Evolutionary conservation across 2,888 invertebrate species (phyloP).

Genomic region (Drosophila mercatorum): DNA sequence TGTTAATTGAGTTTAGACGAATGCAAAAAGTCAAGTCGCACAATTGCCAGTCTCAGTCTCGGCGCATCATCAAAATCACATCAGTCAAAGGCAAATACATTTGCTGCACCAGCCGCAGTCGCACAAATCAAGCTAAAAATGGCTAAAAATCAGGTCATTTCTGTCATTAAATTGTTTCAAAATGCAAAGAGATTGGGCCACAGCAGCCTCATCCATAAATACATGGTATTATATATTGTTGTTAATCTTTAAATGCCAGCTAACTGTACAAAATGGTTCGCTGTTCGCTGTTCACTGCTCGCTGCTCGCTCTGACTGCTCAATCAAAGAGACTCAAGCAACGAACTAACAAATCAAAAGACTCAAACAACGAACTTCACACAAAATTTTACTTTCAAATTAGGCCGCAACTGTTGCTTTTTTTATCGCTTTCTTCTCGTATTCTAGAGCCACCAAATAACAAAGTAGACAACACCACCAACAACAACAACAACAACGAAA

Average conservation of each 20-base stretch:
- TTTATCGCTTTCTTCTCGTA: constrained; percentile 77
- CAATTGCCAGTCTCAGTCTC: constrained; percentile 48
- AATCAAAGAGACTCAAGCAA: constrained; percentile 45
- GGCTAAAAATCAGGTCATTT: constrained; percentile 64
- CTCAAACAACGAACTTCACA: constrained; percentile 52
- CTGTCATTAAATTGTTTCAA: constrained; percentile 72
- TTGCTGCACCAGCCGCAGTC: constrained; percentile 39
- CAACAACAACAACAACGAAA: neutral
- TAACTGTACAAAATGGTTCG: constrained; percentile 61
- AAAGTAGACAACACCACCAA: neutral
- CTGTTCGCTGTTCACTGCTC: neutral
- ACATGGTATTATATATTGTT: constrained; percentile 16
- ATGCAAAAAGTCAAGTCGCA: constrained; percentile 71
- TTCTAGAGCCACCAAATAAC: constrained; percentile 34
- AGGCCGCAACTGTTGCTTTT: constrained; percentile 78
- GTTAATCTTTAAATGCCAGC: constrained; percentile 59
- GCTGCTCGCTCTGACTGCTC: constrained; percentile 9
- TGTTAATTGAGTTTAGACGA: constrained; percentile 78
- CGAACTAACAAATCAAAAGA: constrained; percentile 45
- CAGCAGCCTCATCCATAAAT: constrained; percentile 48
- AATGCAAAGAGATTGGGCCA: constrained; percentile 62
- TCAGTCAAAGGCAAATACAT: constrained; percentile 41
- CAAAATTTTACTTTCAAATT: constrained; percentile 77
- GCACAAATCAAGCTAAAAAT: neutral
- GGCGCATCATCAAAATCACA: constrained; percentile 71